Conservation (phyloP, 2,888 invertebrate species). For the Noctuana brunneofusca region DNA sequence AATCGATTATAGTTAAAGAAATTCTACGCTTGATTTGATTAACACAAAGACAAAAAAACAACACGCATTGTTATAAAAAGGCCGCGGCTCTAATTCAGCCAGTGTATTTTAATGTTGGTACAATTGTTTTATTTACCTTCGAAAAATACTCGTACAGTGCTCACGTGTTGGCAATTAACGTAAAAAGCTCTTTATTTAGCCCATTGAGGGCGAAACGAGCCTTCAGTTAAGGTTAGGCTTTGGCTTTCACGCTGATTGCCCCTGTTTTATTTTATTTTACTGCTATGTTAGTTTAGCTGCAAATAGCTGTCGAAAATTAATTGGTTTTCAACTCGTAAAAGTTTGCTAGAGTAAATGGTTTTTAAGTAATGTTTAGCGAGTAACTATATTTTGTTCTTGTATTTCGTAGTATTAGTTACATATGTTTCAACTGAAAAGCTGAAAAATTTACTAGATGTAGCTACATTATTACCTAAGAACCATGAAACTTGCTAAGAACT, state of each 20-base stretch:
- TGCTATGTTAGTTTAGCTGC: constrained; percentile 13
- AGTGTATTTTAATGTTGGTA: constrained; percentile 12
- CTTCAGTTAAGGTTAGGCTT: constrained; percentile 58
- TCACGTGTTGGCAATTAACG: constrained; percentile 48
- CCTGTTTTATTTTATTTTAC: constrained; percentile 39
- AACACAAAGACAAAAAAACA: not conserved
- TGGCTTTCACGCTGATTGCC: constrained; percentile 68
- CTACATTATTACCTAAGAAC: too few relatives aligned
- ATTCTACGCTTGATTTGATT: not conserved
- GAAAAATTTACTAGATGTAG: too few relatives aligned
- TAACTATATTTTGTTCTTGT: too few relatives aligned
- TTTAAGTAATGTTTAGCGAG: not conserved
- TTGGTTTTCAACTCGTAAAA: constrained; percentile 6
- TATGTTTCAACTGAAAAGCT: constrained; percentile 88
- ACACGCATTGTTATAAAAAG: not conserved
- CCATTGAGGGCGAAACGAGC: constrained; percentile 46
- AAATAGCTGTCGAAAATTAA: constrained; percentile 25
- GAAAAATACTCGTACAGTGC: constrained; percentile 28
- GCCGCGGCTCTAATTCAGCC: not conserved
- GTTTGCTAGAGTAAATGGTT: not conserved
- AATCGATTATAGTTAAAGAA: not conserved
- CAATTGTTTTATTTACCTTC: constrained; percentile 30
- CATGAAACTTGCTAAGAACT: too few relatives aligned
- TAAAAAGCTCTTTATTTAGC: constrained; percentile 55
- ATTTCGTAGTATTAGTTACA: too few relatives aligned